Percentiles rank a stretch among this genome's conserved stretches.
Conservation (phyloP, 1,140 invertebrate species). For the Leptinotarsa texana region DNA sequence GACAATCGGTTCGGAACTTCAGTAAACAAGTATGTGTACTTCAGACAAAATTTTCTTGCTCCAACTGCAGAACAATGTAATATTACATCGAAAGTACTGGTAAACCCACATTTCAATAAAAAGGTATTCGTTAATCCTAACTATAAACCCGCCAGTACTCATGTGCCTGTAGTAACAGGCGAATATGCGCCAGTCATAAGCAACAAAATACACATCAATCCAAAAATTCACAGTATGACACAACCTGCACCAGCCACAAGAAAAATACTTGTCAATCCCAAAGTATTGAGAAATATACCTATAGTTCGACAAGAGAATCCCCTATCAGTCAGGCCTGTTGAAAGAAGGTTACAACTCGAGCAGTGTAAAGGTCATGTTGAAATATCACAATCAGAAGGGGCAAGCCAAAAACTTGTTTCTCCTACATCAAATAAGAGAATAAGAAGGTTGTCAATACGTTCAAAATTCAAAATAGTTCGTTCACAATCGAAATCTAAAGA, state of each 20-base stretch:
- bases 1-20: background rate
- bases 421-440: conserved; percentile 22
- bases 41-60: conserved; percentile 39
- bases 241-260: background rate
- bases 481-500: conserved; percentile 4
- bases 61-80: background rate
- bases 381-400: too few relatives aligned
- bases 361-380: too few relatives aligned
- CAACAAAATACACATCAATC: conserved; percentile 40
- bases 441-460: conserved; percentile 40
- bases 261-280: conserved; percentile 43
- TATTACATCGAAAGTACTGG: conserved; percentile 41
- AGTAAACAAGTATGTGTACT: conserved; percentile 35
- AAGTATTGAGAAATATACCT: conserved; percentile 33
- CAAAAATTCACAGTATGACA: conserved; percentile 25
- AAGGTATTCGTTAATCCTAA: conserved; percentile 52
- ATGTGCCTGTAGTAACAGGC: background rate
- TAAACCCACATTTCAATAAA: conserved; percentile 50
- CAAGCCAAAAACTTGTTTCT: too few relatives aligned
- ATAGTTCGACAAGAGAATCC: conserved; percentile 12
- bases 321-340: too few relatives aligned
- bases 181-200: background rate
- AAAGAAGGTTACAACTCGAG: too few relatives aligned
- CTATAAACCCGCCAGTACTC: conserved; percentile 31
- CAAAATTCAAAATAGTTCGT: conserved; percentile 45